Evolutionary conservation across 2,113 vertebrate genomes (phyloP), one percentile per base, ranked within the genome.

Genomic region (Cranoglanis bouderius): DNA sequence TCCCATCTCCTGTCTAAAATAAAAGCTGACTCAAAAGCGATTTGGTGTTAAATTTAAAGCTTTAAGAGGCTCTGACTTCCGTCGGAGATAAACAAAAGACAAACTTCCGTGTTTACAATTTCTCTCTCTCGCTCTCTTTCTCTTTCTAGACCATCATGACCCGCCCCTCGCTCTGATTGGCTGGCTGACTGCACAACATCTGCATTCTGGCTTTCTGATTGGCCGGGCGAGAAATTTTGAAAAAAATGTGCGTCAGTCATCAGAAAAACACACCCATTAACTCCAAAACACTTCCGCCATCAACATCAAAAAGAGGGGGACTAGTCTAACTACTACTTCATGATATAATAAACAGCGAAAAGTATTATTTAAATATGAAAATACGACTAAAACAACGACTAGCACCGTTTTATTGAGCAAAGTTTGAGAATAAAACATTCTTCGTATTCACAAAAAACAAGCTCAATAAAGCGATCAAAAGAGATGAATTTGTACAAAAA

Each of bases 31-130:
- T 4, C 72, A 46, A 1, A 14, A 14, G 21, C 14, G 43, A 35
- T 82, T 35, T 81, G 4, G 24, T 85, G 43, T 35, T 53, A 19
- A 70, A 10, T 0, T 51, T 21, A 85, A 67, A n/a, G 46, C 46
- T 85, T 53, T 67, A 55, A 53, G 9, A 74, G 2, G 14, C 29
- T 55, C 21, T 0, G 32, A 51, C 77, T 82, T 78, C 29, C 61
- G 55, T 16, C 19, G 29, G 19, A 14, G 12, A 81, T 26, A 43
- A 51, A 87, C 78, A 85, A 74, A 51, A 67, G 29, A 35, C 32
- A 63, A 21, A 70, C 86, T 87, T 87, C 86, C 86, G 77, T 87
- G 78, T 87, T 87, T 87, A 87, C 78, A 87, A 70, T 19, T 55
- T 14, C 35, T 13, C 80, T 1, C 78, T 16, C 43, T 1, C 26